phyloP scores from a whole-genome alignment of 2,113 vertebrate genomes.

The Clarias gariepinus region DNA sequence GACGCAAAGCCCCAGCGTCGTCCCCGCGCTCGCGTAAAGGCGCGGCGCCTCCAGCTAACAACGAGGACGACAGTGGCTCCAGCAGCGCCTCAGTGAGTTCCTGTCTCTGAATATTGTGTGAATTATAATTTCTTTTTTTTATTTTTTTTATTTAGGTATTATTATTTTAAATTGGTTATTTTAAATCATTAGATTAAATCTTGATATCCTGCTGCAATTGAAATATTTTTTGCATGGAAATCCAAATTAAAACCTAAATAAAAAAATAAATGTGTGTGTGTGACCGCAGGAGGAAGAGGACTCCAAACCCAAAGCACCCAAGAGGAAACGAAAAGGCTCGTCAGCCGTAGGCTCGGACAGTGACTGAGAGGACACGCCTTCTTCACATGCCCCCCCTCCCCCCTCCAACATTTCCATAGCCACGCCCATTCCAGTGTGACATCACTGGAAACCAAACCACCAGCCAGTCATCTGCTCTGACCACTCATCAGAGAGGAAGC shows the following conservation, averaged over 20 bases:
- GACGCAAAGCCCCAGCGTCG: conserved; percentile 83
- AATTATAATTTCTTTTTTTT: too few relatives aligned
- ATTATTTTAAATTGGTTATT: too few relatives aligned
- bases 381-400: conserved; percentile 37
- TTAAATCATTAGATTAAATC: too few relatives aligned
- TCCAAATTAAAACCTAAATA: neutral
- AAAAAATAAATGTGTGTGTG: neutral
- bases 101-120: neutral
- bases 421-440: conserved; percentile 51
- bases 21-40: conserved; percentile 87
- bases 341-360: conserved; percentile 91
- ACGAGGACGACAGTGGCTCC: conserved; percentile 87
- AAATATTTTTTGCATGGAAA: neutral
- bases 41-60: conserved; percentile 78
- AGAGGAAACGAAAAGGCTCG: conserved; percentile 90
- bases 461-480: conserved; percentile 51
- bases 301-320: conserved; percentile 89
- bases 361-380: conserved; percentile 75
- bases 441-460: conserved; percentile 53
- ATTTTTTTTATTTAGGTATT: too few relatives aligned
- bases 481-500: conserved; percentile 46
- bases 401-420: conserved; percentile 28
- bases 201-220: neutral
- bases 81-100: conserved; percentile 85
- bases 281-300: conserved; percentile 89